Percentiles rank a stretch among this genome's conserved stretches.
Evolutionary conservation across 2,888 invertebrate species (phyloP).

Genomic region (Ditula angustiorana): DNA sequence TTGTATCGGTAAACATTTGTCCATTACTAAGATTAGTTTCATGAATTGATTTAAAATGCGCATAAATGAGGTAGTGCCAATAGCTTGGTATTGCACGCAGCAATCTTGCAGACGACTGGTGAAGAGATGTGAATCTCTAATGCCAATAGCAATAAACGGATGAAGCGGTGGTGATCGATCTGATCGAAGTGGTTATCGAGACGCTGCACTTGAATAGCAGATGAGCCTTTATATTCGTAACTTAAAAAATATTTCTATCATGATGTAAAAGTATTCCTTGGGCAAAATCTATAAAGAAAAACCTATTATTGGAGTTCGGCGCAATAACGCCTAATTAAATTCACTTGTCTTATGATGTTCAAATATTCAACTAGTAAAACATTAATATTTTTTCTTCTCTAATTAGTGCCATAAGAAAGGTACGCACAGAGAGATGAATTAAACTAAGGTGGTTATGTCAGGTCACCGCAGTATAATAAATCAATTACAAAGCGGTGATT

Average conservation of each 20-base stretch:
- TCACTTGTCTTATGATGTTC: no score
- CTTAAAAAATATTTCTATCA: no score
- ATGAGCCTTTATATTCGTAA: not conserved
- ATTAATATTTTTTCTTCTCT: no score
- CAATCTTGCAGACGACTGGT: constrained; percentile 9
- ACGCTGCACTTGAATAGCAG: constrained; percentile 1
- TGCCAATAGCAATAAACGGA: constrained; percentile 19
- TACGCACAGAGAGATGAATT: no score
- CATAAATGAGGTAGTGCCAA: constrained; percentile 40
- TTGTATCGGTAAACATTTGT: constrained; percentile 7
- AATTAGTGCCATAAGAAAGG: no score
- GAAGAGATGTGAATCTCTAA: constrained; percentile 26
- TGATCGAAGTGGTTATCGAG: constrained; percentile 1
- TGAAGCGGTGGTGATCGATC: constrained; percentile 1
- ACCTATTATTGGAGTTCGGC: no score
- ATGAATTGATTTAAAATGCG: constrained; percentile 52
- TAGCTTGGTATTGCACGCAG: constrained; percentile 18
- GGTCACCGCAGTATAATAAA: no score
- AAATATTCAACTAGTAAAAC: no score
- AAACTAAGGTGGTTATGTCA: no score
- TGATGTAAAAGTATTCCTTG: no score
- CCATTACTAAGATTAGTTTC: constrained; percentile 50
- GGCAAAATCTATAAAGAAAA: not conserved
- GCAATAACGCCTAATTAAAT: no score
- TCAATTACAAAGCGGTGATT: no score